These are phyloP conservation scores for Oscarella lobularis DNA, from an alignment of 37 sponge, comb jelly and placozoan genomes.

Conservation along the genomic window DNA sequence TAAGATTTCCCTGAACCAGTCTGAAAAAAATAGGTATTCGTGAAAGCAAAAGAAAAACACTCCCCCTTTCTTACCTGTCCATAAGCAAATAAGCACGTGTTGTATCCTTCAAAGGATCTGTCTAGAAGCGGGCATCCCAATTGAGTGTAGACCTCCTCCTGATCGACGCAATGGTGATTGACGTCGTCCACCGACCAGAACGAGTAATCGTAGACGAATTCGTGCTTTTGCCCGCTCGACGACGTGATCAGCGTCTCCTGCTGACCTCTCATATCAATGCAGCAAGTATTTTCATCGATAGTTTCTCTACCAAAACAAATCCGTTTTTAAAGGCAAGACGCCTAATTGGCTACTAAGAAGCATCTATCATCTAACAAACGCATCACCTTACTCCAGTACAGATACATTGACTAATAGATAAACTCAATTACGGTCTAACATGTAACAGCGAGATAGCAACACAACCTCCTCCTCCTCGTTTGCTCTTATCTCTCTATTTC, in stretches of 20 bases:
- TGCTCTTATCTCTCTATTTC: too few species aligned
- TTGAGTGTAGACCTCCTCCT: conserved; percentile 43
- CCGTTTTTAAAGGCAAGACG: too few species aligned
- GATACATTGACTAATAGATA: too few species aligned
- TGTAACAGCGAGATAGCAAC: too few species aligned
- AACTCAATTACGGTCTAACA: too few species aligned
- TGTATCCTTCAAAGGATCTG: conserved; percentile 72
- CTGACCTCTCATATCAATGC: conserved; percentile 1
- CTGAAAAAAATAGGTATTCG: conserved; percentile 21
- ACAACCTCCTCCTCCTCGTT: too few species aligned
- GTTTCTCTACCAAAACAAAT: too few species aligned
- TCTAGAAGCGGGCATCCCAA: conserved; percentile 67
- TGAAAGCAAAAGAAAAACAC: too few species aligned
- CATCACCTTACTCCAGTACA: too few species aligned
- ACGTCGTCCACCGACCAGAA: conserved; percentile 60
- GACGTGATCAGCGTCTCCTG: conserved; percentile 3
- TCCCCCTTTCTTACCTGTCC: conserved; percentile 39
- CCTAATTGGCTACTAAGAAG: too few species aligned
- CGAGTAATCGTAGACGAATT: conserved; percentile 65
- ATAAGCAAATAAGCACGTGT: conserved; percentile 84
- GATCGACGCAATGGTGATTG: conserved; percentile 13
- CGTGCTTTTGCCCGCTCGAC: not conserved
- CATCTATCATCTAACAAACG: too few species aligned
- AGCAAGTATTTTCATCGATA: too few species aligned
- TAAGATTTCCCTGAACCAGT: conserved; percentile 87